Evolutionary conservation across 1,140 invertebrate species (phyloP).

Genomic region (Drosophila lacteicornis): DNA sequence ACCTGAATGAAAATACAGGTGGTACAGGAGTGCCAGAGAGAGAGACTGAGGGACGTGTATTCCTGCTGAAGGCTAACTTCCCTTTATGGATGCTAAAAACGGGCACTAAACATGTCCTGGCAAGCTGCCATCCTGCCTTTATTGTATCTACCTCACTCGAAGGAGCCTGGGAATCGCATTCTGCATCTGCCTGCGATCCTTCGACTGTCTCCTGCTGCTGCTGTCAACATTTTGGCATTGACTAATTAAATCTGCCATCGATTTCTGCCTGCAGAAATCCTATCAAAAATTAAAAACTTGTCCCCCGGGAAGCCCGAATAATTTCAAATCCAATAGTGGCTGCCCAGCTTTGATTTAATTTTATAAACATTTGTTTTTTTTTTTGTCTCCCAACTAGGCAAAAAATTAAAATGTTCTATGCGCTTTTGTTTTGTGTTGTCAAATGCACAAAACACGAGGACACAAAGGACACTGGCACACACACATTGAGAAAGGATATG

Average conservation of each 20-base stretch:
- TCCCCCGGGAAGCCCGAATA: not conserved
- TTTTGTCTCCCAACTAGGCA: not conserved
- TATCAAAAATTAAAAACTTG: not conserved
- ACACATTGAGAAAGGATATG: not conserved
- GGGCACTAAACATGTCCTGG: constrained; percentile 50
- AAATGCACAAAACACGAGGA: constrained; percentile 42
- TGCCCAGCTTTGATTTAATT: not conserved
- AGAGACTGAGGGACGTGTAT: no score
- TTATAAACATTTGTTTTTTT: not conserved
- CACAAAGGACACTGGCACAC: constrained; percentile 31
- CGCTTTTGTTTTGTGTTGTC: constrained; percentile 36
- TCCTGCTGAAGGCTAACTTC: constrained; percentile 16
- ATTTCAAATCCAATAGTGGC: not conserved
- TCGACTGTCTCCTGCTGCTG: constrained; percentile 18
- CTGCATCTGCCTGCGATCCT: constrained; percentile 34
- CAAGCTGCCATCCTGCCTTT: constrained; percentile 43
- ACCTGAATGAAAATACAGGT: constrained; percentile 13
- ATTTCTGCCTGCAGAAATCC: constrained; percentile 21
- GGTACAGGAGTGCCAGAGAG: not conserved
- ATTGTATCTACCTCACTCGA: constrained; percentile 15
- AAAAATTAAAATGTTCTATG: constrained; percentile 13
- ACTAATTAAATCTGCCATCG: constrained; percentile 51
- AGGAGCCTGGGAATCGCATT: constrained; percentile 24
- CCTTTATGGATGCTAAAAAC: constrained; percentile 35
- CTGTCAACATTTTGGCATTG: constrained; percentile 42